Conservation (phyloP, 2,888 invertebrate species). For the Drosophila engyochracea region DNA sequence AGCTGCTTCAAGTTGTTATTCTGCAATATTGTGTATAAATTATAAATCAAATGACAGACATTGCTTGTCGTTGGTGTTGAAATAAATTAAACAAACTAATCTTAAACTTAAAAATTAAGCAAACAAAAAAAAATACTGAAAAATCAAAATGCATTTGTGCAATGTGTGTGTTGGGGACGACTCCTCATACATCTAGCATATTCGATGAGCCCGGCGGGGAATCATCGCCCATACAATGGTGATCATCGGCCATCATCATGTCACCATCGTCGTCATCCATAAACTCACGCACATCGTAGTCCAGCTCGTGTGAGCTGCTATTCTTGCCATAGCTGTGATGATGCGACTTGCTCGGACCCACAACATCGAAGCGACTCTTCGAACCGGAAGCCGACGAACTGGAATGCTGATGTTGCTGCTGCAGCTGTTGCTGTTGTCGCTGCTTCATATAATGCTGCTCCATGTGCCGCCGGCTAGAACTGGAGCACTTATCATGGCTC, state of each 20-base stretch:
- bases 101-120: slow-evolving; percentile 20
- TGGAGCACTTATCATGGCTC: slow-evolving; percentile 81
- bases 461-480: slow-evolving; percentile 79
- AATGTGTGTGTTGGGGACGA: not conserved
- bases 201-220: slow-evolving; percentile 79
- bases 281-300: slow-evolving; percentile 72
- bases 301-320: slow-evolving; percentile 76
- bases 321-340: slow-evolving; percentile 74
- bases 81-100: slow-evolving; percentile 29
- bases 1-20: slow-evolving; percentile 85
- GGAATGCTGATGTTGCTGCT: slow-evolving; percentile 45
- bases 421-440: slow-evolving; percentile 77
- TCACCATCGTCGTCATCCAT: slow-evolving; percentile 71
- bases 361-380: slow-evolving; percentile 51
- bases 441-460: slow-evolving; percentile 87
- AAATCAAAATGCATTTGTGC: slow-evolving; percentile 9
- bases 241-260: slow-evolving; percentile 65
- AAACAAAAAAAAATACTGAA: slow-evolving; percentile 3
- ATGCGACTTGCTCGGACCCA: slow-evolving; percentile 59
- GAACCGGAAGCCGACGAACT: slow-evolving; percentile 39
- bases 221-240: slow-evolving; percentile 77
- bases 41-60: not conserved
- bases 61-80: not conserved
- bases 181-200: slow-evolving; percentile 78
- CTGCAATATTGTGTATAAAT: slow-evolving; percentile 64